Conservation (phyloP, 2,797 vertebrate genomes). For the Platalea minor region DNA sequence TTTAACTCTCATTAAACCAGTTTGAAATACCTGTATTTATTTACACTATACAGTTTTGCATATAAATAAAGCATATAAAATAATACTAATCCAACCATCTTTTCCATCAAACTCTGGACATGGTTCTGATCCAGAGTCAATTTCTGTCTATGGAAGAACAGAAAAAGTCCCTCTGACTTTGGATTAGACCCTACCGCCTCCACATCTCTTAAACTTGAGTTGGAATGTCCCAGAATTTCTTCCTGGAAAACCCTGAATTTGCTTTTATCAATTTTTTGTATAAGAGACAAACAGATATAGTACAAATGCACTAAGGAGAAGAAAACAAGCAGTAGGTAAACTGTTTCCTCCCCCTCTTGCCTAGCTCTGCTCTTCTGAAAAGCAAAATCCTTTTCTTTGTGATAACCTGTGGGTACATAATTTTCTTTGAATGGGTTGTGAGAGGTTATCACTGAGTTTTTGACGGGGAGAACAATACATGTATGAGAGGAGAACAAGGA, state of each 20-base stretch:
- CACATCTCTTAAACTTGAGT: not conserved
- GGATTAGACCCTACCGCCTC: not conserved
- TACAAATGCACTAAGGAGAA: not conserved
- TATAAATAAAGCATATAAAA: not conserved
- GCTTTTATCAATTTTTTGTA: not conserved
- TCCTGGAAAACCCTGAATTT: not conserved
- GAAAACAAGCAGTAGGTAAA: not conserved
- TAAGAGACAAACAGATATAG: not conserved
- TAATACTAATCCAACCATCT: not conserved
- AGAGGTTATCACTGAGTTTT: not conserved
- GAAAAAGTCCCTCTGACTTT: not conserved
- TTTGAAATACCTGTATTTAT: not conserved
- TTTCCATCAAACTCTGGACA: not conserved
- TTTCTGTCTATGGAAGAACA: not conserved
- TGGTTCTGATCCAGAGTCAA: not conserved
- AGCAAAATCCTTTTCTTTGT: not conserved
- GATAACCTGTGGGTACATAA: not conserved
- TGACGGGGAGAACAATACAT: not conserved
- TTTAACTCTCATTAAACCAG: not conserved
- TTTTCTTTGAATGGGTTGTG: not conserved
- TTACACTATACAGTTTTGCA: not conserved
- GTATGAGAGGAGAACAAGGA: constrained; percentile 4
- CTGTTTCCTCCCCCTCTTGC: not conserved
- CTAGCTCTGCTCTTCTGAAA: not conserved
- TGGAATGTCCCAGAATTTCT: not conserved